Conservation (phyloP, 1,140 invertebrate genomes). For the Gyrodactylus salaris region DNA sequence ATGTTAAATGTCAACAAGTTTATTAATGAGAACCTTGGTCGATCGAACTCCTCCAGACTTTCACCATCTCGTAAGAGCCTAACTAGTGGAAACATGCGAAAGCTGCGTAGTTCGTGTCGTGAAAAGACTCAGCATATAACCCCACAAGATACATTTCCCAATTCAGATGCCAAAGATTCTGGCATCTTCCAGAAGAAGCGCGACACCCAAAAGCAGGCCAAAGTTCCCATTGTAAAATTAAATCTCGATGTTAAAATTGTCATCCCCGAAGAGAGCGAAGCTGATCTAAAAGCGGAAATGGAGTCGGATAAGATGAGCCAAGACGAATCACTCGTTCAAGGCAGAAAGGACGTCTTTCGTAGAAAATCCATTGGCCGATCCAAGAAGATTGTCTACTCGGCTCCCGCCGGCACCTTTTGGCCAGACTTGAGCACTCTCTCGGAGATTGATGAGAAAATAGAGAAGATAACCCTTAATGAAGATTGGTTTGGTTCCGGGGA, state of each 20-base stretch:
- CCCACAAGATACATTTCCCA: not conserved
- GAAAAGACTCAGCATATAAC: too few relatives aligned
- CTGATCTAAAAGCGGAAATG: not conserved
- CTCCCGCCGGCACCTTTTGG: not conserved
- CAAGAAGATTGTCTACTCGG: not conserved
- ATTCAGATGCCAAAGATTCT: not conserved
- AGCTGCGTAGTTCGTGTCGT: not conserved
- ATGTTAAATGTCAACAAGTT: too few relatives aligned
- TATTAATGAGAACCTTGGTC: too few relatives aligned
- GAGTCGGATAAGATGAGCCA: not conserved
- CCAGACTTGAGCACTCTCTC: not conserved
- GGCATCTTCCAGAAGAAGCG: not conserved
- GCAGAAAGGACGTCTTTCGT: not conserved
- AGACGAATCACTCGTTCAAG: not conserved
- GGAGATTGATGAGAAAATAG: not conserved
- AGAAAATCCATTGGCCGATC: not conserved
- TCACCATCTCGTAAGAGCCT: not conserved
- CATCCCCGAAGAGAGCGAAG: not conserved
- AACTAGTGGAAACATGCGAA: not conserved
- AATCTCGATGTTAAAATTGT: not conserved
- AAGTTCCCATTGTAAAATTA: not conserved
- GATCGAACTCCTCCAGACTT: not conserved
- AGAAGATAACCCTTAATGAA: not conserved
- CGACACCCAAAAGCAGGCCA: not conserved
- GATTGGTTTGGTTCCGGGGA: not conserved